Percentiles rank a stretch among this genome's conserved stretches.
phyloP scores from a whole-genome alignment of 30 jellyfish, hydroid and myxozoan species.

The Rhopilema esculentum region DNA sequence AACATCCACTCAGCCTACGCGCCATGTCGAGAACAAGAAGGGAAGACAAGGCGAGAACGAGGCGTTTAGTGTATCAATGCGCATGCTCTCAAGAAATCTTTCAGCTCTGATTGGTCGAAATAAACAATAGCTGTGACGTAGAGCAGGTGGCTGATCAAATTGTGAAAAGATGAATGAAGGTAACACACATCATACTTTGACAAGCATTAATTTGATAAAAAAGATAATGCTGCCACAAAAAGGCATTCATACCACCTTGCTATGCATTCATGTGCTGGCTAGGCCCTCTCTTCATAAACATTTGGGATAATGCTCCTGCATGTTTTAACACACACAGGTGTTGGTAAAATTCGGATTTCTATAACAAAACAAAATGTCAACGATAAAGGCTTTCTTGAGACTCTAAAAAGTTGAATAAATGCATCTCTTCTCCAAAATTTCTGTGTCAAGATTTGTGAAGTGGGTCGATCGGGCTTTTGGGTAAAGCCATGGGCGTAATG shows the following conservation, averaged over 20 bases:
- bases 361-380: too few species aligned
- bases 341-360: too few species aligned
- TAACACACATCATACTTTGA: not conserved
- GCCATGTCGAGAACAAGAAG: constrained; percentile 89
- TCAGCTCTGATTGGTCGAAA: constrained; percentile 37
- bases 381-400: too few species aligned
- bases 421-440: too few species aligned
- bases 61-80: constrained; percentile 64
- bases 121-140: constrained; percentile 56
- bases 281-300: not conserved
- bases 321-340: too few species aligned
- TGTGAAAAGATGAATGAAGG: not conserved
- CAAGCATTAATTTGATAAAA: not conserved
- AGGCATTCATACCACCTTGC: not conserved
- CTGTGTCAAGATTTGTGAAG: too few species aligned
- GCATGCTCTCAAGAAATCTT: constrained; percentile 12
- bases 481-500: too few species aligned
- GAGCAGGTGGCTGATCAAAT: constrained; percentile 44
- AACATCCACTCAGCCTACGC: constrained; percentile 62
- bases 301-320: too few species aligned
- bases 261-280: not conserved
- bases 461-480: too few species aligned
- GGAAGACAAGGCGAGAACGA: constrained; percentile 83
- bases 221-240: not conserved
- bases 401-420: too few species aligned